phyloP scores from a whole-genome alignment of 2,888 invertebrate genomes.

The Melitaea athalia region DNA sequence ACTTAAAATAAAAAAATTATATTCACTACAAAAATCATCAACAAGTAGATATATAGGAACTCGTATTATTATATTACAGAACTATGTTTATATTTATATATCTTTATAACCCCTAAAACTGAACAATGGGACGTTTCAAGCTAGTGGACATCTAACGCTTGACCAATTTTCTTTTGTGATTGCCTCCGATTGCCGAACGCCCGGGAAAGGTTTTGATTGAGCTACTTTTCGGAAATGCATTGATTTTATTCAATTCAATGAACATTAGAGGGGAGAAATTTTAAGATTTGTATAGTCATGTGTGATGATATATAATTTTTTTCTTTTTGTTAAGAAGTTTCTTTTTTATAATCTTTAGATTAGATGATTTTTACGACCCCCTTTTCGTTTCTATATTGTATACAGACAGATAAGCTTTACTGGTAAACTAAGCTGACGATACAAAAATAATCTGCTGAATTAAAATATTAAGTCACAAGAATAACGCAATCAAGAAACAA shows the following conservation, averaged over 20 bases:
- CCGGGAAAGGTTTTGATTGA: conserved; percentile 69
- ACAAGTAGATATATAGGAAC: too few relatives aligned
- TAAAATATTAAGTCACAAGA: too few relatives aligned
- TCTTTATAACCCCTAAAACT: conserved; percentile 54
- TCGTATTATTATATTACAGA: background rate
- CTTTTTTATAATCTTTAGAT: background rate
- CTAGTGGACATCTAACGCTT: conserved; percentile 78
- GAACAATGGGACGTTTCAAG: conserved; percentile 74
- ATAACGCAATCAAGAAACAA: too few relatives aligned
- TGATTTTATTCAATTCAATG: conserved; percentile 70
- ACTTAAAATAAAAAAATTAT: too few relatives aligned
- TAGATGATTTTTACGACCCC: too few relatives aligned
- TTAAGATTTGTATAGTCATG: conserved; percentile 21
- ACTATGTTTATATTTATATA: conserved; percentile 1
- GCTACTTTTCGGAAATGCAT: conserved; percentile 68
- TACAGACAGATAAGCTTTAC: too few relatives aligned
- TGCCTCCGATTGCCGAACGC: conserved; percentile 74
- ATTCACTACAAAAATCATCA: too few relatives aligned
- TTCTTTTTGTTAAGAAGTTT: background rate
- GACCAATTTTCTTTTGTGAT: conserved; percentile 80
- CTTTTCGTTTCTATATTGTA: too few relatives aligned
- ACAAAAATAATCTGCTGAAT: too few relatives aligned
- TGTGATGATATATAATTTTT: conserved; percentile 7
- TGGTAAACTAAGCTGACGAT: too few relatives aligned
- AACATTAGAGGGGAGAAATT: conserved; percentile 36